These are phyloP conservation scores for Nemotelus nigrinus DNA, from an alignment of 2,888 invertebrate genomes.

Conservation along the genomic window DNA sequence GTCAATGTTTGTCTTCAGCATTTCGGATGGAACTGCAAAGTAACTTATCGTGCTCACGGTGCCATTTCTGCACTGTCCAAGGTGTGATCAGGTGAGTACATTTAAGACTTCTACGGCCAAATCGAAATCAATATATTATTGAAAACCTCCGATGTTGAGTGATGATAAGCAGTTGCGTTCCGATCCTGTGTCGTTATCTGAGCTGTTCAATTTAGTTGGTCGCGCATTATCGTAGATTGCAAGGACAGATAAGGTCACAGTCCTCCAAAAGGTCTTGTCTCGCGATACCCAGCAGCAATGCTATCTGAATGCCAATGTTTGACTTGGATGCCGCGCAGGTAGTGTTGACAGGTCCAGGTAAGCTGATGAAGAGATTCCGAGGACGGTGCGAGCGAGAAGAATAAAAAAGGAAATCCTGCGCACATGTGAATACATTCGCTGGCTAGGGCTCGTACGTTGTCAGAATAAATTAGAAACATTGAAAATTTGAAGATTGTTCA, in stretches of 20 bases:
- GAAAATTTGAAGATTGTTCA: slow-evolving; percentile 13
- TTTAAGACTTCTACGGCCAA: background rate
- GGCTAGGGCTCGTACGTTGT: slow-evolving; percentile 5
- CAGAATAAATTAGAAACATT: slow-evolving; percentile 5
- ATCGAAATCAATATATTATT: background rate
- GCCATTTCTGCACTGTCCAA: background rate
- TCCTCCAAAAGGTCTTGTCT: background rate
- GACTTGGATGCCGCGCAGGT: slow-evolving; percentile 10
- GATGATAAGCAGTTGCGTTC: background rate
- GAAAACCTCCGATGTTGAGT: background rate
- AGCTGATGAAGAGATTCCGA: slow-evolving; percentile 14
- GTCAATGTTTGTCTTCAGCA: background rate
- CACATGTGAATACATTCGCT: background rate
- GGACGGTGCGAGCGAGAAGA: slow-evolving; percentile 3
- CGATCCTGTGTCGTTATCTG: background rate
- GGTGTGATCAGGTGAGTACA: background rate
- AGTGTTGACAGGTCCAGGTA: slow-evolving; percentile 27
- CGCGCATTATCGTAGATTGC: background rate
- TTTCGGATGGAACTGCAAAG: background rate
- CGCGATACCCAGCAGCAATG: background rate
- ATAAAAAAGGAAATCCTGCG: slow-evolving; percentile 31
- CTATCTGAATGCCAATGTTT: slow-evolving; percentile 20
- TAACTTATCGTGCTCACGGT: background rate
- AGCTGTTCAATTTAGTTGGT: background rate
- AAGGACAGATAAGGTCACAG: background rate